Evolutionary conservation across 92 coral and sea anemone genomes (phyloP), one percentile per base, ranked within the genome.

Genomic region (Isaurus tuberculatus): DNA sequence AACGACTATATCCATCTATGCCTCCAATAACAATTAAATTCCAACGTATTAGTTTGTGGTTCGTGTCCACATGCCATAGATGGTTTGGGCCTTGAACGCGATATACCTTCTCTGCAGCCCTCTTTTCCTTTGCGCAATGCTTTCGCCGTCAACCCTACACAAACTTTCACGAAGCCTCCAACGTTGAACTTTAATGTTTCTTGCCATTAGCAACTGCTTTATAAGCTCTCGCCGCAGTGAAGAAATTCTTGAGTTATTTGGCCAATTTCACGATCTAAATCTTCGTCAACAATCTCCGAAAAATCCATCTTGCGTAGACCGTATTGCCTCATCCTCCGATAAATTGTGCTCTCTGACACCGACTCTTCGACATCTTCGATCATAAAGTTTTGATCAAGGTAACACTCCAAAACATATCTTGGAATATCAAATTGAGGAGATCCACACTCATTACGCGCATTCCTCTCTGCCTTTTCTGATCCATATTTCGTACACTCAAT

Each of bases 111-210:
- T 63, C 44, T 79, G 85, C 61, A 88, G 74, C 48, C 88, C 88
- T 84, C 81, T 85, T 77, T 85, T 89, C 79, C 92, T 89, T 37
- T 42, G 79, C 25, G 14, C 86, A 36, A 84, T 72, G 27, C 83
- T 86, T 11, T 85, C 86, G 19, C 81, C 55, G 89, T 85, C 92
- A 55, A 89, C 92, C 25, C 94, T 72, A 73, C 79, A 92, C 58
- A 91, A 81, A 70, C 90, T 85, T 75, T 91, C 94, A 36, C 92
- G 79, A 26, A 91, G 77, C 75, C 94, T 79, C 92, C 65, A 88
- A 81, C 92, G 83, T 49, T 88, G 92, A 15, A 91, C 90, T 57
- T 78, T 85, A 40, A 91, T 70, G 37, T 88, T 86, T 79, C 57
- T 87, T 57, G 85, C 68, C 20, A 26, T 16, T 1, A 91, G 84